Evolutionary conservation across 2,113 vertebrate genomes (phyloP), one percentile per base, ranked within the genome.

Genomic region (Myotis lucifugus): DNA sequence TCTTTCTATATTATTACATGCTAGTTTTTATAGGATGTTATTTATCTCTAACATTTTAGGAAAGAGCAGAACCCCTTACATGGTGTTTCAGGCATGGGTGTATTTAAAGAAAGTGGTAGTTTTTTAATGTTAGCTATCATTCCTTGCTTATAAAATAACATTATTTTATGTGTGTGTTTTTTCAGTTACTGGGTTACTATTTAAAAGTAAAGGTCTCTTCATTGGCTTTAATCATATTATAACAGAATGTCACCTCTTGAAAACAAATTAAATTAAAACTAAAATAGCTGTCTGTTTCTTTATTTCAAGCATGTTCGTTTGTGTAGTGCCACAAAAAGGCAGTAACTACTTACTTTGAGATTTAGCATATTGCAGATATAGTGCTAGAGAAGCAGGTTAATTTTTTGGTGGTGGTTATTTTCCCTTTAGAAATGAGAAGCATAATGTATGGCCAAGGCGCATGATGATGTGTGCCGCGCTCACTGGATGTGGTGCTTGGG

Each of bases 351-450:
- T 67, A 12, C 21, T 32, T 81, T 77, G 59, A 76, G 37, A 88
- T 64, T 87, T 76, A 88, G 19, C 8, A 10, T 56, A n/a, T 72
- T 81, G 69, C 74, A 89, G 34, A 66, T 10, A 59, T 2, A 48
- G 18, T 37, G 19, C 7, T 48, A n/a, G 72, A 59, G 15, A 78
- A 84, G 10, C 27, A 64, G 46, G 8, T 5, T 72, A 72, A 46
- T 18, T 37, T 82, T 86, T 72, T 19, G 10, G 4, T 52, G 29
- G 15, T 50, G 8, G 18, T 86, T 74, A 29, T 66, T 91, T 93
- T 61, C 54, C 27, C 77, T 91, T 94, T 61, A 94, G 95, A 54
- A 97, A 46, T 34, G n/a, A 92, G 74, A 69, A 61, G 3, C 7
- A 6, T 54, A 52, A 13, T 70, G 15, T 32, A 78, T 7, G 1